Evolutionary conservation across 2,888 invertebrate species (phyloP).

Genomic region (Hypomecis atomaria): DNA sequence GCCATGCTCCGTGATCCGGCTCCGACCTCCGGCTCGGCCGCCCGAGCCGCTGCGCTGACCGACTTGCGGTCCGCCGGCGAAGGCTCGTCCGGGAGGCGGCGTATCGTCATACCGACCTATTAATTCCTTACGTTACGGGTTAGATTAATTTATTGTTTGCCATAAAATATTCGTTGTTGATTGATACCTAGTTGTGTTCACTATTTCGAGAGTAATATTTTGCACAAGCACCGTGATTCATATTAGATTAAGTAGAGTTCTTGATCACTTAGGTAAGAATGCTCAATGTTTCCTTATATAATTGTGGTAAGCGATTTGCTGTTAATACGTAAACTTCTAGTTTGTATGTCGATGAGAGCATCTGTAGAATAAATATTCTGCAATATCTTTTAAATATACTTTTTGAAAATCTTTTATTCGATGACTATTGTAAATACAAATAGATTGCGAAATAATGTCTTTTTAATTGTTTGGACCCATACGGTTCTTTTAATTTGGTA

Average conservation of each 20-base stretch:
- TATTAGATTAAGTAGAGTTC: conserved; percentile 63
- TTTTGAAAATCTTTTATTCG: conserved; percentile 33
- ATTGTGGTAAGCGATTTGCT: conserved; percentile 59
- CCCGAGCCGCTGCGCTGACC: conserved; percentile 42
- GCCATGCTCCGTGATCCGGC: conserved; percentile 49
- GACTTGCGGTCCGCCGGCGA: conserved; percentile 51
- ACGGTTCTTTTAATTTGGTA: conserved; percentile 29
- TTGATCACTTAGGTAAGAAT: conserved; percentile 71
- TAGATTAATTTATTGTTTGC: conserved; percentile 71
- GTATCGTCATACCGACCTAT: conserved; percentile 60
- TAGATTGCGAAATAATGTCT: conserved; percentile 43
- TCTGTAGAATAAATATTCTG: conserved; percentile 40
- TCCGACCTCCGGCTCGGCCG: conserved; percentile 14
- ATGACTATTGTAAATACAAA: conserved; percentile 38
- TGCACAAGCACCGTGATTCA: conserved; percentile 78
- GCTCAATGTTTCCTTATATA: conserved; percentile 74
- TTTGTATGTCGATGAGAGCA: conserved; percentile 45
- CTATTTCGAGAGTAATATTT: conserved; percentile 64
- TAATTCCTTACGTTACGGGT: conserved; percentile 71
- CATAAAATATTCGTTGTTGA: conserved; percentile 78
- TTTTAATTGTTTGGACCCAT: conserved; percentile 28
- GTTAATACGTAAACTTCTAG: conserved; percentile 60
- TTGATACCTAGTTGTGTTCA: conserved; percentile 68
- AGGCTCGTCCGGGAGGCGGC: conserved; percentile 69
- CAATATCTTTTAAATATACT: conserved; percentile 11